Evolutionary conservation across 1,140 invertebrate genomes (phyloP), one percentile per base, ranked within the genome.

Genomic region (Orchesella cincta): DNA sequence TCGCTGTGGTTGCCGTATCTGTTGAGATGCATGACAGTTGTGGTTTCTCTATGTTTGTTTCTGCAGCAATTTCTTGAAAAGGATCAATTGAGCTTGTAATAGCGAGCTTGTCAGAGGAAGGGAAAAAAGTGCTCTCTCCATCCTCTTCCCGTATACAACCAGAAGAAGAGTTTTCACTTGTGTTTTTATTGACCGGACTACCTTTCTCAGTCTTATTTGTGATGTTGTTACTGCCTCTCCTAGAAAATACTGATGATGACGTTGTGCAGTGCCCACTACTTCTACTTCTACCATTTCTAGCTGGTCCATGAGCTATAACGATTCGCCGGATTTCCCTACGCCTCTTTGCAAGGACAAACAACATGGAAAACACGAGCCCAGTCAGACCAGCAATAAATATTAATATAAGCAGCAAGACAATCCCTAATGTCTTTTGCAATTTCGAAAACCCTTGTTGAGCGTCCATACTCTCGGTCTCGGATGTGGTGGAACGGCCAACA

Each of bases 351-450:
- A 57, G 52, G 23, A 74, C n/a, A 52, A 73, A 79, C 23, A 34
- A 76, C 64, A 71, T 39, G 29, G 31, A 5, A 67, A 67, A 72
- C 29, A 72, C 34, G 29, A 39, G 57, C 67, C 34, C 77, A 39
- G 73, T 74, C 31, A 79, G 52, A 20, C 31, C 72, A 34, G 73
- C 75, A 74, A 79, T 79, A 79, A 79, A 79, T 79, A 79, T 79
- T 76, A 79, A 79, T 79, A 79, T 73, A 64, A 54, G 71, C 72
- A 77, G 76, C 75, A 79, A 57, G 75, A 75, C 64, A 77, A 79
- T 74, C 52, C 75, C 67, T 72, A 62, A 70, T 35, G 78, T 77
- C 76, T 34, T 71, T 71, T 70, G 64, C 72, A 79, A 79, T 79
- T 79, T 79, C n/a, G 33, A 39, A 29, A 54, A 29, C 8, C 62